Evolutionary conservation across 2,888 invertebrate species (phyloP).

Genomic region (Podotricha telesiphe): DNA sequence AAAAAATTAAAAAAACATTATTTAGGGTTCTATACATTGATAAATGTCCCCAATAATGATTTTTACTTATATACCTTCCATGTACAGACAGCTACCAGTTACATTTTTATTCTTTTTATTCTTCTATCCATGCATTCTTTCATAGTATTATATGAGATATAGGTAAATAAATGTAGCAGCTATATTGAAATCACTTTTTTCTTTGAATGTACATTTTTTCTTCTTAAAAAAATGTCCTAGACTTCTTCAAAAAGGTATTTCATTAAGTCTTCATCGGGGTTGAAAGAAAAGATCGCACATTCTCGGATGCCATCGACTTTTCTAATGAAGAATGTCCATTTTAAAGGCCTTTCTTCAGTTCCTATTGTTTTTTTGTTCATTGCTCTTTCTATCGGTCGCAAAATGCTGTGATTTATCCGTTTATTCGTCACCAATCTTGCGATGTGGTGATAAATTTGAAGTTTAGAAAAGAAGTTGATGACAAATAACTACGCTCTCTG

Average conservation of each 20-base stretch:
- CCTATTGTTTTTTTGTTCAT: conserved; percentile 45
- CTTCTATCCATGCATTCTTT: too few relatives aligned
- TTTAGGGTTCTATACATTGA: too few relatives aligned
- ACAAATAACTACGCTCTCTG: too few relatives aligned
- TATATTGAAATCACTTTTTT: too few relatives aligned
- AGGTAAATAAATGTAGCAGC: too few relatives aligned
- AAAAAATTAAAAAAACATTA: too few relatives aligned
- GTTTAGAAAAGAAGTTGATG: too few relatives aligned
- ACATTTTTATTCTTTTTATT: too few relatives aligned
- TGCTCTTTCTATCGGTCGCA: conserved; percentile 10
- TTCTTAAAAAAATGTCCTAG: conserved; percentile 55
- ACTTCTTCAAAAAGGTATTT: conserved; percentile 81
- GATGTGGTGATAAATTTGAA: neutral
- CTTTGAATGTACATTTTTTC: conserved; percentile 39
- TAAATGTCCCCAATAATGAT: too few relatives aligned
- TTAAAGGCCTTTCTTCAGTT: conserved; percentile 55
- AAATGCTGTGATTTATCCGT: conserved; percentile 11
- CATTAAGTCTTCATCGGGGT: conserved; percentile 74
- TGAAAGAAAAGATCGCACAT: conserved; percentile 77
- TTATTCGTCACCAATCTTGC: neutral
- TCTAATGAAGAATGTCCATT: conserved; percentile 81
- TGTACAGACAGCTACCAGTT: too few relatives aligned
- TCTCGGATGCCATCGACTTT: conserved; percentile 69
- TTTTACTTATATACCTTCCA: too few relatives aligned
- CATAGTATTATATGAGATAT: too few relatives aligned